phyloP scores from a whole-genome alignment of 1,140 invertebrate species.

The Heliothis virescens region DNA sequence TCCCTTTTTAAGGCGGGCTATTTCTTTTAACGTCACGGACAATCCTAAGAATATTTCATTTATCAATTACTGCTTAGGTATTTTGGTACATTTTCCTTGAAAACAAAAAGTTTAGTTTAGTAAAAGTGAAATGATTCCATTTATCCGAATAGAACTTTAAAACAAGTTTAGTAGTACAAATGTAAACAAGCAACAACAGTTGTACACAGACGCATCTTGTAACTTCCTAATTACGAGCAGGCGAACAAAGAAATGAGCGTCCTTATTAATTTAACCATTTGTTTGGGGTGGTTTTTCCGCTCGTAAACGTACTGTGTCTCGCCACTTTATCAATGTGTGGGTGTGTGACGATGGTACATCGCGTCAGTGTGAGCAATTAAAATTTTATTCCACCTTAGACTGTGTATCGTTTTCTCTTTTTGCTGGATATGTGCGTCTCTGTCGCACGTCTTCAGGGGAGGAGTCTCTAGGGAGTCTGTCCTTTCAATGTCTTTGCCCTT shows the following conservation, averaged over 20 bases:
- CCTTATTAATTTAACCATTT: conserved; percentile 80
- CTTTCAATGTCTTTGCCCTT: conserved; percentile 86
- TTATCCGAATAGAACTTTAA: neutral
- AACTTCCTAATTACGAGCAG: conserved; percentile 54
- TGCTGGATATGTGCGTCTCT: conserved; percentile 71
- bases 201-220: conserved; percentile 25
- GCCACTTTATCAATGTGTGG: conserved; percentile 65
- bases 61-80: neutral
- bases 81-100: neutral
- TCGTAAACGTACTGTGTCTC: conserved; percentile 74
- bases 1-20: conserved; percentile 2
- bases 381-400: conserved; percentile 85
- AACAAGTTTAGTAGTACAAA: conserved; percentile 9
- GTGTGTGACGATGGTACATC: conserved; percentile 60
- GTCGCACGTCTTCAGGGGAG: conserved; percentile 82
- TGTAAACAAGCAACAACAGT: conserved; percentile 28
- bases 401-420: conserved; percentile 67
- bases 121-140: neutral
- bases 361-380: conserved; percentile 82
- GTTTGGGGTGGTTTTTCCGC: conserved; percentile 78
- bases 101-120: neutral
- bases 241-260: conserved; percentile 65
- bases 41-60: neutral
- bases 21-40: conserved; percentile 13
- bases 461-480: conserved; percentile 87